A percentile compares a stretch with the other conserved stretches of the same genome.
Conservation (phyloP, 35 echinoderm and acorn worm species). For the Strongylocentrotus purpuratus region DNA sequence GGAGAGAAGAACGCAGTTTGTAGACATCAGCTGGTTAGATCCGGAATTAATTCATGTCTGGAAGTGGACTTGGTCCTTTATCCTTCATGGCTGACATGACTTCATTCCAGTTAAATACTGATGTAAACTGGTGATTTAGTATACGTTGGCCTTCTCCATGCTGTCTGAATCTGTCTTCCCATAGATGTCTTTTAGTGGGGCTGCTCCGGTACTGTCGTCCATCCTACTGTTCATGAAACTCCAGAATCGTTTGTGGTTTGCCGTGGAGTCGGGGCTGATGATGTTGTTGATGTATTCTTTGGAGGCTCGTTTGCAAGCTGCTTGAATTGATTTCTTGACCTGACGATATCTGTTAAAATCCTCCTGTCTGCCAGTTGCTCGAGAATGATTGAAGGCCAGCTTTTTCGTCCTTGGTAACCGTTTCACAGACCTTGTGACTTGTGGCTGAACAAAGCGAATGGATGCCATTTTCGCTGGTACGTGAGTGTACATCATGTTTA, state of each 20-base stretch:
- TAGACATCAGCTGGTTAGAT: no score
- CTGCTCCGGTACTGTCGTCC: not conserved
- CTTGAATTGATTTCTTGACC: not conserved
- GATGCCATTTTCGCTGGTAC: no score
- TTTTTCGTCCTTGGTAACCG: not conserved
- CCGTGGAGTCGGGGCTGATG: conserved; percentile 28
- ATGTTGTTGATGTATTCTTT: conserved; percentile 52
- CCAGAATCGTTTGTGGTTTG: not conserved
- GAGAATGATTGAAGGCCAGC: not conserved
- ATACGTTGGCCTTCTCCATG: conserved; percentile 50
- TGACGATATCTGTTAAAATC: not conserved
- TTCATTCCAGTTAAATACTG: conserved; percentile 43
- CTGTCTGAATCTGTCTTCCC: conserved; percentile 9
- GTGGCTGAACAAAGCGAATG: not conserved
- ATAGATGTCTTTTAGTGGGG: not conserved
- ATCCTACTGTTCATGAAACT: no score
- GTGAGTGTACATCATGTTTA: no score
- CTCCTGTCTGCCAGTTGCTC: not conserved
- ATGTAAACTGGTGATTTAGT: conserved; percentile 43
- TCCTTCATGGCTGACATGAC: conserved; percentile 35
- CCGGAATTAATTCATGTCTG: no score
- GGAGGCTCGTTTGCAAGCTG: not conserved
- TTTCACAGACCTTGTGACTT: not conserved
- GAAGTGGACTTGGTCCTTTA: conserved; percentile 22
- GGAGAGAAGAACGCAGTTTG: no score